These are phyloP conservation scores for Drosophila sproati DNA, from an alignment of 1,140 invertebrate species.

Conservation along the genomic window DNA sequence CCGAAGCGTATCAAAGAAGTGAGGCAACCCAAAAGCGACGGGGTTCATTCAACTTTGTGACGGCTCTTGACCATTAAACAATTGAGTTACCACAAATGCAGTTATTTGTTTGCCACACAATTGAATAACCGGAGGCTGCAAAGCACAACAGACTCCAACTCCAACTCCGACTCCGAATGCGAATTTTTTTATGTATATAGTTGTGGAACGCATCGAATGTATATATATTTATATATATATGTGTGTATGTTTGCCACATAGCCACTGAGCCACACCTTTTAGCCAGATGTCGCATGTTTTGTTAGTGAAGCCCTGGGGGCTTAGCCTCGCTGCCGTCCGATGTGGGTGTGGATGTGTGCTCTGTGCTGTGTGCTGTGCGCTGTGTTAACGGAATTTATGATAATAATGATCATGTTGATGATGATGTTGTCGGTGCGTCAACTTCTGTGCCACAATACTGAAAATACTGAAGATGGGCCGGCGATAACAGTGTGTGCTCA, in stretches of 20 bases:
- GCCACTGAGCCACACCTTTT: conserved; percentile 31
- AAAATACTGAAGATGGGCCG: conserved; percentile 23
- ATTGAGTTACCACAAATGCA: conserved; percentile 31
- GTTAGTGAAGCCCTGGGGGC: conserved; percentile 6
- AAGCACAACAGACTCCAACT: not conserved
- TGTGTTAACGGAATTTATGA: conserved; percentile 46
- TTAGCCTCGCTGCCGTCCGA: conserved; percentile 22
- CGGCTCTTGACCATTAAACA: conserved; percentile 43
- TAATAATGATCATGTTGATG: conserved; percentile 23
- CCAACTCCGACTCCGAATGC: not conserved
- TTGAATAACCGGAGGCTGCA: conserved; percentile 30
- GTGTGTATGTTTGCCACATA: not conserved
- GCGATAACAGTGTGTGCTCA: conserved; percentile 30
- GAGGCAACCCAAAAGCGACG: not conserved
- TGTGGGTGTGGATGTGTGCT: conserved; percentile 27
- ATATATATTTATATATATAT: too few relatives aligned
- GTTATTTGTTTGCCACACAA: conserved; percentile 17
- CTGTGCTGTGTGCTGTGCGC: not conserved
- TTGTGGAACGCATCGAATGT: conserved; percentile 9
- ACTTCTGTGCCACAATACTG: conserved; percentile 28
- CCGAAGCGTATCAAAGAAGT: conserved; percentile 18
- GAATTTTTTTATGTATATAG: not conserved
- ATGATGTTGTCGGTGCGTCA: conserved; percentile 23
- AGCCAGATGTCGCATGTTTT: conserved; percentile 41
- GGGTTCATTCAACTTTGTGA: conserved; percentile 41